Evolutionary conservation across 2,888 invertebrate genomes (phyloP).

Genomic region (Acronicta leporina): DNA sequence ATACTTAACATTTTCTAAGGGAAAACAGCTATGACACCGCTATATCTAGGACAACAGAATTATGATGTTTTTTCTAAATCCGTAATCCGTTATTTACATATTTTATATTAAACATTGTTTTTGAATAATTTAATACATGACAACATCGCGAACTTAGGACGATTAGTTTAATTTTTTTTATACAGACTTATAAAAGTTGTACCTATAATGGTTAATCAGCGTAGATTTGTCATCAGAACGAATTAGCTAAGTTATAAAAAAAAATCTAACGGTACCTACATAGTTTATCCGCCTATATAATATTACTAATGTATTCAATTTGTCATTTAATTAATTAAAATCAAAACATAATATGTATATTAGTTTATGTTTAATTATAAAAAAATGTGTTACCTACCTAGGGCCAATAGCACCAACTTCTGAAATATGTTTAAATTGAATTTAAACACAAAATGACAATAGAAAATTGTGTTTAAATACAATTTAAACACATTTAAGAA

Average conservation of each 20-base stretch:
- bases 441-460: too few relatives aligned
- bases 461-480: too few relatives aligned
- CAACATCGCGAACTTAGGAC: conserved; percentile 1
- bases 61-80: conserved; percentile 2
- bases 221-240: background rate
- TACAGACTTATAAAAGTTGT: background rate
- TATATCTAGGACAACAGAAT: background rate
- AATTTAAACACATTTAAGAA: too few relatives aligned
- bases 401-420: too few relatives aligned
- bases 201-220: too few relatives aligned
- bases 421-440: too few relatives aligned
- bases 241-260: background rate
- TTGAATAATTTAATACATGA: background rate
- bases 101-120: background rate
- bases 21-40: background rate
- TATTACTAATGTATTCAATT: too few relatives aligned
- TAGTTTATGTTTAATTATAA: too few relatives aligned
- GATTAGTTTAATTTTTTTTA: background rate
- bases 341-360: too few relatives aligned
- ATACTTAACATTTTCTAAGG: conserved; percentile 7
- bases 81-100: background rate
- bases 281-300: background rate
- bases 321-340: too few relatives aligned
- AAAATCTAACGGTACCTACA: background rate
- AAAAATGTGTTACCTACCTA: too few relatives aligned